Evolutionary conservation across 2,888 invertebrate species (phyloP), one percentile per base, ranked within the genome.

Genomic region (Heliconius sara): DNA sequence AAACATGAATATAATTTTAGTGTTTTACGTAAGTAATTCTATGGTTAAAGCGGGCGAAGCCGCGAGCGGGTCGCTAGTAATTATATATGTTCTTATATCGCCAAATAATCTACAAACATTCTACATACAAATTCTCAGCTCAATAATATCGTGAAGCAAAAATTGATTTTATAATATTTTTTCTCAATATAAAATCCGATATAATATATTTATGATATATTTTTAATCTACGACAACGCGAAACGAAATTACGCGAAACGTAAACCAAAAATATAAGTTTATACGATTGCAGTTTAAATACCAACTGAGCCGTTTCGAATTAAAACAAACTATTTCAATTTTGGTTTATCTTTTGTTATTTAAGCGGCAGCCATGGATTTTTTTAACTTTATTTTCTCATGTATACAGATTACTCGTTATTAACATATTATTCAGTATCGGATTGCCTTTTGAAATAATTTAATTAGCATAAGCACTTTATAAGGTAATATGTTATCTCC

Each of bases 241-340:
- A 52, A 52, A 52, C 30, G 30, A 72, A 72, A 72, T 72, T 3
- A 72, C 19, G 30, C 27, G 73, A 73, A 73, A 73, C 60, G 34
- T 60, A 34, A 73, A 73, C 34, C 60, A 73, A 57, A 73, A 73
- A 73, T 73, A 73, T 60, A 34, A 60, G 60, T 60, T 73, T 73
- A 73, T 60, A 34, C 73, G 60, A 73, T 73, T 73, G 73, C 73
- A 73, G 60, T 39, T 73, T 73, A 73, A 73, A 73, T 60, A 73
- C 60, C 73, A 73, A 73, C 73, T 60, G 60, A 57, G 39, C 60
- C 60, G 73, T 73, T 73, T 60, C 34, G 57, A 73, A 73, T 73
- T 73, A 65, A 75, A 63, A 39, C 75, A 39, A 75, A 75, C 75
- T 75, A 75, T 75, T 75, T 75, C 75, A 75, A 75, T 75, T 75